These are phyloP conservation scores for Drosophila erecta DNA, from an alignment of 1,140 invertebrate genomes.

Conservation along the genomic window DNA sequence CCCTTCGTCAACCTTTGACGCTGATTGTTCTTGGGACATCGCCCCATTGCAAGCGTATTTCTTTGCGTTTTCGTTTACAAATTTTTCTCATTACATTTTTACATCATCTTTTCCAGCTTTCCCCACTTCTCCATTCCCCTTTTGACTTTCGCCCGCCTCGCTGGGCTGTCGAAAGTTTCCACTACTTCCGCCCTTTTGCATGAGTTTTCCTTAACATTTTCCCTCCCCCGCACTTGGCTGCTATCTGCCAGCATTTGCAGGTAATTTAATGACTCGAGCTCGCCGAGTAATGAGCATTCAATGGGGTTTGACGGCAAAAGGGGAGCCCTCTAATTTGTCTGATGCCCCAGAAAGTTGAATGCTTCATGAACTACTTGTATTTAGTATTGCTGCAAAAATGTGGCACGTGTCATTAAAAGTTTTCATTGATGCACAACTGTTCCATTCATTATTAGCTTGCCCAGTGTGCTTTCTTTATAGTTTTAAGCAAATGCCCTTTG, in stretches of 20 bases:
- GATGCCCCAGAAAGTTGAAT: background rate
- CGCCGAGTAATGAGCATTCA: conserved; percentile 1
- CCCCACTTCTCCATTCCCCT: conserved; percentile 10
- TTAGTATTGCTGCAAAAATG: no score
- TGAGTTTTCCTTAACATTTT: conserved; percentile 11
- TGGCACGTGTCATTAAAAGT: no score
- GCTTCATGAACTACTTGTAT: no score
- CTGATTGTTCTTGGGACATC: conserved; percentile 53
- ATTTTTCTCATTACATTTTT: conserved; percentile 79
- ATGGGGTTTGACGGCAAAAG: background rate
- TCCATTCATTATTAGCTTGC: no score
- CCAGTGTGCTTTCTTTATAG: no score
- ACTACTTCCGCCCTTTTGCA: conserved; percentile 18
- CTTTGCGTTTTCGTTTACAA: conserved; percentile 35
- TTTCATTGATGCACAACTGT: no score
- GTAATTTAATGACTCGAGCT: conserved; percentile 76
- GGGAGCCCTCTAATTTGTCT: conserved; percentile 2
- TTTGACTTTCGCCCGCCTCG: conserved; percentile 47
- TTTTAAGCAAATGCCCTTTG: background rate
- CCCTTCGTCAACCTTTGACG: conserved; percentile 13
- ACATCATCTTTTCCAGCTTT: conserved; percentile 31
- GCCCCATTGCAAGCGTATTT: conserved; percentile 43
- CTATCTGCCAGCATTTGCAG: conserved; percentile 22
- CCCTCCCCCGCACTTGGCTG: conserved; percentile 8
- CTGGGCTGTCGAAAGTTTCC: conserved; percentile 28